Evolutionary conservation across 2,113 vertebrate genomes (phyloP), one percentile per base, ranked within the genome.

Genomic region (Barbus barbus): DNA sequence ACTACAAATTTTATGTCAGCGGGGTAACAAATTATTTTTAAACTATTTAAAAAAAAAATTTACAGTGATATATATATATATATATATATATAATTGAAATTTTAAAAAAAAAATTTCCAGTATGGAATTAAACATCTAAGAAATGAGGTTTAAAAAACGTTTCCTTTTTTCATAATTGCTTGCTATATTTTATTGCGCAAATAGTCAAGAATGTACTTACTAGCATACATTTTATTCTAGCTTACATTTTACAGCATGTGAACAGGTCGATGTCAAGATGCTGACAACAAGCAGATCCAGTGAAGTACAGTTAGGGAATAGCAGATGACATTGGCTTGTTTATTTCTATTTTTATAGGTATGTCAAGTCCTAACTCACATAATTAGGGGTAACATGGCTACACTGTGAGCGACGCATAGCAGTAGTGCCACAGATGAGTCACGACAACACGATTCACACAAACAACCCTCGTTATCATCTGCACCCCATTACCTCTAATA

Each of bases 401-500:
- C 11, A 28, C 41, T 48, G 61, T 48, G 46, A 53, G 53, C 20
- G 16, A 28, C 26, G 60, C 46, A 26, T 46, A 73, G 69, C 69
- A 44, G 33, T 44, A 53, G 44, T 51, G 46, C 7, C 36, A 58
- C 67, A 71, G 41, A 79, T 53, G 56, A 78, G 26, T 72, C 22
- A 73, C 53, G 44, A 1, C 63, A 77, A 58, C 65, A 28, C 14
- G 71, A 75, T 63, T 46, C 46, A 78, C 61, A 67, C 82, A 26
- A 67, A 73, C 67, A 83, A 28, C 18, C 53, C 82, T 73, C 44
- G 51, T 56, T 67, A 56, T 84, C 38, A 72, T 73, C 53, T 48
- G 56, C 48, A 38, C 53, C 33, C 69, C 60, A 72, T 77, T 75
- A 74, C 26, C 38, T 51, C 56, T 48, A 69, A 82, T 14, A 82